Evolutionary conservation across 2,797 vertebrate species (phyloP).

Genomic region (Ambastaia sidthimunki): DNA sequence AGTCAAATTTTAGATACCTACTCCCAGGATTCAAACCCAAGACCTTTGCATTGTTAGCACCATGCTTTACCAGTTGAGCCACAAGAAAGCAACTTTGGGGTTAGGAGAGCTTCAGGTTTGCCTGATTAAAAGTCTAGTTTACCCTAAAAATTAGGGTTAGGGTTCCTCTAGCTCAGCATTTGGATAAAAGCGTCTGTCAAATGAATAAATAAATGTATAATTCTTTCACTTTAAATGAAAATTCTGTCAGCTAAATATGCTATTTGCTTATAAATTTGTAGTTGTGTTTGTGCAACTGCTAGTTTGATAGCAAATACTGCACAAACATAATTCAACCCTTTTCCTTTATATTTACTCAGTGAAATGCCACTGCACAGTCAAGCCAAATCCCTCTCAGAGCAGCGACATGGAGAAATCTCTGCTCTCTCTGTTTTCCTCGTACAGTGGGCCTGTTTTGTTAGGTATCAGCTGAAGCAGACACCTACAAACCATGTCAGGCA

Average conservation of each 20-base stretch:
- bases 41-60: no score
- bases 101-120: no score
- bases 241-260: no score
- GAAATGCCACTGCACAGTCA: conserved; percentile 12
- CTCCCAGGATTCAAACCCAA: no score
- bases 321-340: not conserved
- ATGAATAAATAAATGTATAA: no score
- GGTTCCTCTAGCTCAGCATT: no score
- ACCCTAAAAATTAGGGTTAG: no score
- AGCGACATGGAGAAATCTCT: not conserved
- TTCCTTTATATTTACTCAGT: conserved; percentile 5
- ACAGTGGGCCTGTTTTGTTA: conserved; percentile 20
- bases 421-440: conserved; percentile 24
- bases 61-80: no score
- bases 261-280: not conserved
- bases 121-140: no score
- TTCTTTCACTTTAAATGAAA: not conserved
- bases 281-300: not conserved
- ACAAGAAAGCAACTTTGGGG: no score
- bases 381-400: conserved; percentile 10
- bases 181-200: no score
- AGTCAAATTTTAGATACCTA: no score
- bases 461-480: conserved; percentile 14
- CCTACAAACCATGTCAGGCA: conserved; percentile 15
- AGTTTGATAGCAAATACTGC: not conserved